phyloP scores from a whole-genome alignment of 2,797 vertebrate genomes.

The Syndactyla subalaris region DNA sequence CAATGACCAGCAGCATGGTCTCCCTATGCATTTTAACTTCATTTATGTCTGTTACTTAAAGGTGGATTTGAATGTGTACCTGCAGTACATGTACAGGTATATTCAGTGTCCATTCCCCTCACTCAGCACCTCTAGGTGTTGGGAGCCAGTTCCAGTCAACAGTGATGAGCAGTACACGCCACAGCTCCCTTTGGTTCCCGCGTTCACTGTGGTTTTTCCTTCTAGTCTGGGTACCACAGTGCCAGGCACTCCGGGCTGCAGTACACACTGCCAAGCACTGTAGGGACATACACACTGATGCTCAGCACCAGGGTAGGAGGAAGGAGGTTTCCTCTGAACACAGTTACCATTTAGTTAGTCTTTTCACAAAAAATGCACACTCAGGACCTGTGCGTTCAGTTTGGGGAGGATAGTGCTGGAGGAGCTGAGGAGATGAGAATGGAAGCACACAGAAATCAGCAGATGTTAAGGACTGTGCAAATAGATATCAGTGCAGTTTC shows the following conservation, averaged over 20 bases:
- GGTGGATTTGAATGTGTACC: not conserved
- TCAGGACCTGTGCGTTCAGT: not conserved
- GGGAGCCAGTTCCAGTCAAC: not conserved
- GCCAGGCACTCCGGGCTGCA: not conserved
- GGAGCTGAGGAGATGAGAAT: not conserved
- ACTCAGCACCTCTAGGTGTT: not conserved
- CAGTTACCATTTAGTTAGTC: not conserved
- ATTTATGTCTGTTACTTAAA: not conserved
- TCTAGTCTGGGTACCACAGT: not conserved
- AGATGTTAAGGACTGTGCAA: rapidly evolving
- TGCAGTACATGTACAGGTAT: not conserved
- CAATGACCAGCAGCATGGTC: not conserved
- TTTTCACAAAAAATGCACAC: not conserved
- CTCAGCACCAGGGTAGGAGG: not conserved
- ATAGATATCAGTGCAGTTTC: not conserved
- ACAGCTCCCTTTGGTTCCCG: not conserved
- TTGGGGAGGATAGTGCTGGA: not conserved
- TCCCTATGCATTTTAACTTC: not conserved
- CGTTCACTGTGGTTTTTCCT: not conserved
- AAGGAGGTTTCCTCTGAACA: not conserved
- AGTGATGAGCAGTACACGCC: rapidly evolving
- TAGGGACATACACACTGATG: not conserved
- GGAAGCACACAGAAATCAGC: not conserved
- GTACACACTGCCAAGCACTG: not conserved
- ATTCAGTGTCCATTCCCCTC: not conserved